Evolutionary conservation across 1,140 invertebrate species (phyloP).

Genomic region (Apis cerana): DNA sequence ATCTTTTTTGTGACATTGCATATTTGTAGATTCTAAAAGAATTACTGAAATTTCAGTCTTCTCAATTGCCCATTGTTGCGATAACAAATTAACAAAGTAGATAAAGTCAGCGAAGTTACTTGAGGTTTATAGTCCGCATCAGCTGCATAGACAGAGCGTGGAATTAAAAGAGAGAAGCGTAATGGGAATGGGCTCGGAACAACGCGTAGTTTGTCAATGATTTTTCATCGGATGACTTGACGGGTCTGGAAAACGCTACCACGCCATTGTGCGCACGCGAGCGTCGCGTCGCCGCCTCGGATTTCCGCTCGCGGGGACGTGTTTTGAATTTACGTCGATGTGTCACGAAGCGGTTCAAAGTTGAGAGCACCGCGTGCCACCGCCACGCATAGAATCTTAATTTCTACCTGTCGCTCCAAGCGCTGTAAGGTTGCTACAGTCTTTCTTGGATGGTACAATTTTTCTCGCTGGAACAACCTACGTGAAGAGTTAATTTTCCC

Average conservation of each 20-base stretch:
- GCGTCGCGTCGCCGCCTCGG: constrained; percentile 8
- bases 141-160: constrained; percentile 38
- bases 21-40: no score
- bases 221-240: constrained; percentile 55
- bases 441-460: not conserved
- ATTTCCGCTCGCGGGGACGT: constrained; percentile 55
- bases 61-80: no score
- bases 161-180: constrained; percentile 66
- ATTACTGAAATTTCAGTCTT: no score
- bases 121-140: no score
- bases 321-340: constrained; percentile 62
- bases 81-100: not conserved
- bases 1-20: no score
- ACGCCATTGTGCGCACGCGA: constrained; percentile 52
- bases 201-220: constrained; percentile 56
- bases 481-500: not conserved
- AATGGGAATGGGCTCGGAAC: constrained; percentile 51
- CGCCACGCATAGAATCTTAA: constrained; percentile 48
- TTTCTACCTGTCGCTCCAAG: constrained; percentile 48
- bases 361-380: constrained; percentile 41
- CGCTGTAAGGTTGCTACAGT: not conserved
- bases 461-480: not conserved
- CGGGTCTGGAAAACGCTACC: constrained; percentile 52
- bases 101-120: constrained; percentile 40
- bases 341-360: constrained; percentile 60